Conservation (phyloP, 2,113 vertebrate species). For the Paedocypris sp. region DNA sequence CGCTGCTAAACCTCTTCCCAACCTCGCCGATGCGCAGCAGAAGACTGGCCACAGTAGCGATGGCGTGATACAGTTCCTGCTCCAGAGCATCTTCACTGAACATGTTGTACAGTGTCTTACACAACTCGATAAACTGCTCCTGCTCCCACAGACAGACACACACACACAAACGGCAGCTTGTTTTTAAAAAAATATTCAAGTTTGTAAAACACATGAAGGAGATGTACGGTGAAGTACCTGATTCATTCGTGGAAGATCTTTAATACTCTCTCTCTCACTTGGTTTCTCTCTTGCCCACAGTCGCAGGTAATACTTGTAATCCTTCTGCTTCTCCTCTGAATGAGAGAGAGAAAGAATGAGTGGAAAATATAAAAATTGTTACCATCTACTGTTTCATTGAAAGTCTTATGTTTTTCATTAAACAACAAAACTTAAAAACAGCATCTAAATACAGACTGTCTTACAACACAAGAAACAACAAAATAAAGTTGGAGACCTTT, state of each 20-base stretch:
- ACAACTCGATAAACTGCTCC: conserved; percentile 97
- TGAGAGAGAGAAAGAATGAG: neutral
- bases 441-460: no score
- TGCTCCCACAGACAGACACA: conserved; percentile 48
- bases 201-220: no score
- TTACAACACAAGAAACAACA: no score
- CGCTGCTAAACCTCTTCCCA: conserved; percentile 80
- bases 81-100: conserved; percentile 84
- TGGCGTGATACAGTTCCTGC: conserved; percentile 89
- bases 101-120: conserved; percentile 97
- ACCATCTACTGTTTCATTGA: no score
- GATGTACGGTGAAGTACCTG: no score
- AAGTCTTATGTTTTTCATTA: no score
- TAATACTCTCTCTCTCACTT: conserved; percentile 84
- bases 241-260: conserved; percentile 92
- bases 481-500: no score
- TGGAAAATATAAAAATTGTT: neutral
- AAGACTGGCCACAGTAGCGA: conserved; percentile 90
- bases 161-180: neutral
- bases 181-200: no score
- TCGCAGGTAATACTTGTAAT: conserved; percentile 86
- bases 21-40: conserved; percentile 89
- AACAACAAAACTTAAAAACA: no score
- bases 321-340: conserved; percentile 78
- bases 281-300: conserved; percentile 88